Evolutionary conservation across 2,888 invertebrate genomes (phyloP).

Genomic region (Ramazzottius varieornatus): DNA sequence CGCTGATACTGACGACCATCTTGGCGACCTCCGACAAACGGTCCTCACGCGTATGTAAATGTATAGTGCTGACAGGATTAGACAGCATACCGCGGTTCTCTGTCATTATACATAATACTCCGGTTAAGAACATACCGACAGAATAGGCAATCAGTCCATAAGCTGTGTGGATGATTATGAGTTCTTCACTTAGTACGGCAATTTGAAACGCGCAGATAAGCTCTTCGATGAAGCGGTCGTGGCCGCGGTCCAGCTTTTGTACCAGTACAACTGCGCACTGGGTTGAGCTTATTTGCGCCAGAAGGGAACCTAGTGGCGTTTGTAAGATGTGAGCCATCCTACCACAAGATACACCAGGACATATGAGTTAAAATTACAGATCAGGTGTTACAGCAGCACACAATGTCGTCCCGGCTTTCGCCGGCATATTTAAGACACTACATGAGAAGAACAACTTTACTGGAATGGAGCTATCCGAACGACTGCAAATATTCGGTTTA

Average conservation of each 20-base stretch:
- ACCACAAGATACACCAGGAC: too few relatives aligned
- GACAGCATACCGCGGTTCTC: not conserved
- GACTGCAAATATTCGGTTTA: too few relatives aligned
- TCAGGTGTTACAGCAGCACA: too few relatives aligned
- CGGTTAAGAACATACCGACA: not conserved
- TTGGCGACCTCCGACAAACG: not conserved
- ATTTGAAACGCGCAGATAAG: not conserved
- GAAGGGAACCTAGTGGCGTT: not conserved
- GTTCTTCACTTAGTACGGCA: not conserved
- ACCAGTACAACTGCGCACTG: not conserved
- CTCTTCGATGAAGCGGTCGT: not conserved
- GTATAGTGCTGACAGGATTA: not conserved
- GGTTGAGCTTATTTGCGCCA: not conserved
- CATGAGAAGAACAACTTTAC: too few relatives aligned
- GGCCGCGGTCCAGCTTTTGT: not conserved
- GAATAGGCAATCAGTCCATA: not conserved
- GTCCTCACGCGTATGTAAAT: not conserved
- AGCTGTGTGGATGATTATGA: not conserved
- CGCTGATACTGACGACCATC: not conserved
- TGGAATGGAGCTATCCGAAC: too few relatives aligned
- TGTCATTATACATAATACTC: not conserved
- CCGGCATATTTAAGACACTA: too few relatives aligned
- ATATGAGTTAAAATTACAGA: too few relatives aligned
- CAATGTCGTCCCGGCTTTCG: too few relatives aligned
- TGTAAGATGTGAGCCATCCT: too few relatives aligned